These are phyloP conservation scores for Druon quercuslanigerum DNA, from an alignment of 1,140 invertebrate genomes.

Conservation along the genomic window DNA sequence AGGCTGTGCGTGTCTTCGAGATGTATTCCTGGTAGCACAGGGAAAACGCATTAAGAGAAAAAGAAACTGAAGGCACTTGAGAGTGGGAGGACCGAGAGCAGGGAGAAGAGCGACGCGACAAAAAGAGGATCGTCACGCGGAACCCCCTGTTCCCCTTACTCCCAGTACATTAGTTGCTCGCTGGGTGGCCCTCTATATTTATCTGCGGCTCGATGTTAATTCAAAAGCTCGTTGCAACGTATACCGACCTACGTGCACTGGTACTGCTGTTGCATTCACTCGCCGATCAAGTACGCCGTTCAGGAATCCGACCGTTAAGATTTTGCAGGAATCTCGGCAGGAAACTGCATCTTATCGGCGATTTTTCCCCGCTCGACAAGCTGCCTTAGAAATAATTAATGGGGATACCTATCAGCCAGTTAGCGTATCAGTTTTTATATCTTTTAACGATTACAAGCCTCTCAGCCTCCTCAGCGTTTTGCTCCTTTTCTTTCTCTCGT, in stretches of 20 bases:
- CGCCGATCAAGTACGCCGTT: neutral
- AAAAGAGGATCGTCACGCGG: conserved; percentile 48
- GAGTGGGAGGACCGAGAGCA: conserved; percentile 14
- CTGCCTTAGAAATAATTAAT: conserved; percentile 12
- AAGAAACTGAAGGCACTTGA: conserved; percentile 33
- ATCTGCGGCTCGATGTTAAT: conserved; percentile 64
- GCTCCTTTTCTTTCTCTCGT: neutral
- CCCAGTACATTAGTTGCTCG: conserved; percentile 65
- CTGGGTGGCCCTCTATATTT: conserved; percentile 71
- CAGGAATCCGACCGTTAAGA: conserved; percentile 25
- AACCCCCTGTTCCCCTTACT: conserved; percentile 43
- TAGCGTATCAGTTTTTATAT: conserved; percentile 13
- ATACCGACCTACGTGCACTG: conserved; percentile 1
- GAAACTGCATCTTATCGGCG: conserved; percentile 14
- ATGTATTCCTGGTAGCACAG: conserved; percentile 41
- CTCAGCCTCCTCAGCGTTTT: neutral
- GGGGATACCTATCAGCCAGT: conserved; percentile 1
- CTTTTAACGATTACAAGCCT: conserved; percentile 16
- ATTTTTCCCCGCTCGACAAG: neutral
- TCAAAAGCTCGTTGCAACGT: conserved; percentile 59
- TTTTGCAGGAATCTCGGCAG: conserved; percentile 12
- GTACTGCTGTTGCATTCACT: conserved; percentile 16
- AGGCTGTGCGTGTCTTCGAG: conserved; percentile 37
- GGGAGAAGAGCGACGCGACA: conserved; percentile 37
- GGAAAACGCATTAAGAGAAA: conserved; percentile 32